Evolutionary conservation across 2,797 vertebrate species (phyloP).

Genomic region (Luscinia megarhynchos): DNA sequence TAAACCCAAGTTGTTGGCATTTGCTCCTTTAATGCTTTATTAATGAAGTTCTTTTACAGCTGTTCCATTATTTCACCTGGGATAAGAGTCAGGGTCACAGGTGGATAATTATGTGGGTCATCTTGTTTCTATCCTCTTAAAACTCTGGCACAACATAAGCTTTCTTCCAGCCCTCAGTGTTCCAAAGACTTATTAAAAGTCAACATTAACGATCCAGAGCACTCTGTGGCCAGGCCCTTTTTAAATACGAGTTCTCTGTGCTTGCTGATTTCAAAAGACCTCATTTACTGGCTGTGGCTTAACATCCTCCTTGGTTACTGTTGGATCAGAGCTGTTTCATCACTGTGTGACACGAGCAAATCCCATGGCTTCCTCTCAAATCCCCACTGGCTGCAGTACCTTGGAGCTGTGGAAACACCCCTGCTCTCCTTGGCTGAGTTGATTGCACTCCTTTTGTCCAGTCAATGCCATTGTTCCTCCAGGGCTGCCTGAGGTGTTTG

Average conservation of each 20-base stretch:
- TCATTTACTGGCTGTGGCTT: conserved; percentile 56
- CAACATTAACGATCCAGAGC: conserved; percentile 60
- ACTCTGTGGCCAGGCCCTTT: conserved; percentile 43
- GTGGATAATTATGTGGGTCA: conserved; percentile 62
- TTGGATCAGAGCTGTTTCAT: conserved; percentile 42
- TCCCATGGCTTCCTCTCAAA: neutral
- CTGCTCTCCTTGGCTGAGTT: neutral
- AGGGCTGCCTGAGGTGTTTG: neutral
- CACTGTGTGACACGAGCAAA: neutral
- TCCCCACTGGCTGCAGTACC: neutral
- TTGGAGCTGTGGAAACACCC: neutral
- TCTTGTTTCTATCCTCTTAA: conserved; percentile 69
- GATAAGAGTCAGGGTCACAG: conserved; percentile 59
- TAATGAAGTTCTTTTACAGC: conserved; percentile 69
- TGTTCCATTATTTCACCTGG: conserved; percentile 71
- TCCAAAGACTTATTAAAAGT: conserved; percentile 68
- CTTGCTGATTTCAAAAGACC: conserved; percentile 51
- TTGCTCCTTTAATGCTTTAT: conserved; percentile 66
- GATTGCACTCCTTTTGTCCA: neutral
- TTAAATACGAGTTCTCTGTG: conserved; percentile 24
- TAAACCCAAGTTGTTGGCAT: conserved; percentile 65
- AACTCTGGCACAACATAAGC: conserved; percentile 50
- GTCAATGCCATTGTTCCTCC: neutral
- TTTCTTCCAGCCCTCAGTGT: conserved; percentile 42
- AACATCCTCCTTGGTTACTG: conserved; percentile 32